A percentile compares a stretch with the other conserved stretches of the same genome.
Conservation (phyloP, 2,888 invertebrate species). For the Abrostola triplasia region DNA sequence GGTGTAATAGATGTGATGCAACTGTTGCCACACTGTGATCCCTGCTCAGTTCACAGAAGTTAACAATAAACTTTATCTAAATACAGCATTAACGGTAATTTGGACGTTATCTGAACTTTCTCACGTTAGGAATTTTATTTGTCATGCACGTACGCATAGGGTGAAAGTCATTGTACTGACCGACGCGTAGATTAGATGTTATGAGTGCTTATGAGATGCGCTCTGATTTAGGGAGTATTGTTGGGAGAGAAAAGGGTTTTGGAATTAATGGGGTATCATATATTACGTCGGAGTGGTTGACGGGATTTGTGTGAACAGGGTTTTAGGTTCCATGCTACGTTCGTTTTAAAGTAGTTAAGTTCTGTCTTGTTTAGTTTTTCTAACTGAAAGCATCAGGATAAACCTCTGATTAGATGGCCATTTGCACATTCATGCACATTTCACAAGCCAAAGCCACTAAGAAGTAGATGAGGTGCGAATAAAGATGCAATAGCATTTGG, state of each 20-base stretch:
- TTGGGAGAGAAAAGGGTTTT: not conserved
- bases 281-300: too few species aligned
- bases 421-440: too few species aligned
- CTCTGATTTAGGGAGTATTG: slow-evolving; percentile 20
- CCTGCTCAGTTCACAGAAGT: slow-evolving; percentile 64
- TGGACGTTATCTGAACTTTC: slow-evolving; percentile 74
- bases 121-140: slow-evolving; percentile 79
- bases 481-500: too few species aligned
- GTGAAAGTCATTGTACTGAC: slow-evolving; percentile 71
- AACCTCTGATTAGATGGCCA: too few species aligned
- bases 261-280: too few species aligned
- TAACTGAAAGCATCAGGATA: too few species aligned
- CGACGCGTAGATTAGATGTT: slow-evolving; percentile 57
- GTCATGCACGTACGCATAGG: slow-evolving; percentile 67
- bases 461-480: too few species aligned
- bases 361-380: too few species aligned
- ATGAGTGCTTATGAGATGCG: slow-evolving; percentile 46
- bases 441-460: too few species aligned
- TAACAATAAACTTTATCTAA: slow-evolving; percentile 68
- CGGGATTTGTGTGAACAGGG: too few species aligned
- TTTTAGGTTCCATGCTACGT: too few species aligned
- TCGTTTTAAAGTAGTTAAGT: too few species aligned
- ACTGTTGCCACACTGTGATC: slow-evolving; percentile 45
- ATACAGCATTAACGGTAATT: slow-evolving; percentile 71
- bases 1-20: slow-evolving; percentile 39